phyloP scores from a whole-genome alignment of 2,888 invertebrate species.

The Dicyrtoma fusca region DNA sequence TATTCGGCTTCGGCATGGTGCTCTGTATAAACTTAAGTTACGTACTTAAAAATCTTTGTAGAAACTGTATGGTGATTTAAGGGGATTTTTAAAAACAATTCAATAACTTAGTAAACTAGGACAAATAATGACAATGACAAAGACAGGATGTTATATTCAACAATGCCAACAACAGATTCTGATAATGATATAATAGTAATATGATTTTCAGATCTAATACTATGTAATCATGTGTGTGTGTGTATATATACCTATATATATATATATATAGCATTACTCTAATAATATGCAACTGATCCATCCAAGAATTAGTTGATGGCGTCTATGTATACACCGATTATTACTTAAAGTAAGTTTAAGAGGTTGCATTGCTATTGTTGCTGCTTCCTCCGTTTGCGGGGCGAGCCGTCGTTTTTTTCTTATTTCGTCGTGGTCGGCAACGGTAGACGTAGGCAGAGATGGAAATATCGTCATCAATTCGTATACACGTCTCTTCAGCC shows the following conservation, averaged over 20 bases:
- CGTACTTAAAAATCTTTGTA: too few species aligned
- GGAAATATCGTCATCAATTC: slow-evolving; percentile 65
- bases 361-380: slow-evolving; percentile 15
- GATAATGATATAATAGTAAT: too few species aligned
- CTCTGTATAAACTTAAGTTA: too few species aligned
- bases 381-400: slow-evolving; percentile 13
- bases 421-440: slow-evolving; percentile 59
- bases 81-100: too few species aligned
- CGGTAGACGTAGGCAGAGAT: slow-evolving; percentile 67
- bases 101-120: too few species aligned
- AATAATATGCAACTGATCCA: slow-evolving; percentile 11
- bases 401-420: slow-evolving; percentile 38
- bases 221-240: too few species aligned
- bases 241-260: not conserved
- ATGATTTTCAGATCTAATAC: too few species aligned
- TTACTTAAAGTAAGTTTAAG: slow-evolving; percentile 25
- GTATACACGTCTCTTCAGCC: slow-evolving; percentile 61
- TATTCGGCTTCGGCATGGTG: too few species aligned
- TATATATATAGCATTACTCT: not conserved
- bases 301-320: not conserved
- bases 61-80: too few species aligned
- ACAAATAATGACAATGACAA: too few species aligned
- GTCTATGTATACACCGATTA: slow-evolving; percentile 19
- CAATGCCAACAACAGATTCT: too few species aligned
- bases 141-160: too few species aligned